A percentile compares a stretch with the other conserved stretches of the same genome.
Evolutionary conservation across 2,113 vertebrate genomes (phyloP).

Genomic region (Cisticola juncidis): DNA sequence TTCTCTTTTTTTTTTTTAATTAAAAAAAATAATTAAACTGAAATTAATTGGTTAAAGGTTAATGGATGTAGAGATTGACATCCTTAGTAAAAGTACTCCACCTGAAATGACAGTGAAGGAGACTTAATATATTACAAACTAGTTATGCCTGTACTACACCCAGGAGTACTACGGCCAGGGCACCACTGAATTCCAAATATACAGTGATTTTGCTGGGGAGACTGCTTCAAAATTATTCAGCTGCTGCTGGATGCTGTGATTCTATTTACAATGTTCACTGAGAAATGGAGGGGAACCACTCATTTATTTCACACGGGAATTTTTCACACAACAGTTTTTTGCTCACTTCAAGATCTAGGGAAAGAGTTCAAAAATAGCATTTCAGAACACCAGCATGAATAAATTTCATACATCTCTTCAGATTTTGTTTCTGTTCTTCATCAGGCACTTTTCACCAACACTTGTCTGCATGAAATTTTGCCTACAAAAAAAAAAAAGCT

Average conservation of each 20-base stretch:
- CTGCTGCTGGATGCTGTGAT: neutral
- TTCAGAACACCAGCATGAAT: neutral
- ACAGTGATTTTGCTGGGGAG: neutral
- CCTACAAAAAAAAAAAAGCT: neutral
- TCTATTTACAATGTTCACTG: neutral
- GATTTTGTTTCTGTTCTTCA: neutral
- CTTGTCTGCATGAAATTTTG: neutral
- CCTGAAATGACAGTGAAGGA: constrained; percentile 22
- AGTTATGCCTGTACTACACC: neutral
- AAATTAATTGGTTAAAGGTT: constrained; percentile 58
- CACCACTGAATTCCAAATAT: neutral
- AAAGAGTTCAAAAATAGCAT: neutral
- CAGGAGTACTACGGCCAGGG: constrained; percentile 1
- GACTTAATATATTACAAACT: constrained; percentile 12
- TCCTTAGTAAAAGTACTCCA: constrained; percentile 16
- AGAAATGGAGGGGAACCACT: neutral
- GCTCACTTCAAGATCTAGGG: neutral
- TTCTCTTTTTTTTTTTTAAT: neutral
- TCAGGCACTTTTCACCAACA: neutral
- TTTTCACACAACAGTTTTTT: neutral
- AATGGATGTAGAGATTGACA: constrained; percentile 47
- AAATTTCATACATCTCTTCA: neutral
- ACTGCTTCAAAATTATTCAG: neutral
- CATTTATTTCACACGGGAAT: neutral
- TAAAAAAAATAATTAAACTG: constrained; percentile 48